Evolutionary conservation across 2,797 vertebrate species (phyloP), one percentile per base, ranked within the genome.

Genomic region (Myotis vivesi): DNA sequence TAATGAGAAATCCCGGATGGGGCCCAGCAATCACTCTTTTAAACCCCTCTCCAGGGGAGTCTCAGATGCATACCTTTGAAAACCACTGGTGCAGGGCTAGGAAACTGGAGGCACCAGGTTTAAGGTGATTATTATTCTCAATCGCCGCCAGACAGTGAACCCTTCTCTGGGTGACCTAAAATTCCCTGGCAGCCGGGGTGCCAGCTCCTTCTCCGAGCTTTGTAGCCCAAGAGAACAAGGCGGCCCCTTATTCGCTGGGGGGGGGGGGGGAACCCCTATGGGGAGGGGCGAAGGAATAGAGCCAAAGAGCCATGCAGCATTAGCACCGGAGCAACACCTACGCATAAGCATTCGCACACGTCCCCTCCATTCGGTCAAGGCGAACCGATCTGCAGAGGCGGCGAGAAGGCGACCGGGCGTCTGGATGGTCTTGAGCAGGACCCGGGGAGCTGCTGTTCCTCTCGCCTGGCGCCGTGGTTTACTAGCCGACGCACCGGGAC

Each of bases 291-390:
- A 38, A 44, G 64, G 38, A n/a, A 30, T 30, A 9, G 22, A 86
- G 82, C 71, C 2, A 71, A 76, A 93, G 59, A 87, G 55, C 41
- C 22, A 53, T 25, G 79, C 91, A 46, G 69, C 38, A 76, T 68
- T 71, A 85, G 89, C 44, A 28, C n/a, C 41, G 85, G 80, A 95
- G 94, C 41, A 82, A 97, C 96, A 98, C 98, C 98, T 97, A 98
- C 98, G 96, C 97, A 72, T n/a, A 86, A 88, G 96, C 94, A 33
- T 16, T 77, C 25, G 96, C 95, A 68, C 94, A 17, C 83, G 93
- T 75, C 57, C 75, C 93, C 53, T 85, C 38, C 23, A 73, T 64
- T 87, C 94, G 38, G 72, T 97, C 91, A 95, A 49, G 38, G 62
- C 30, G 92, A 90, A 91, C 94, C 36, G 72, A 53, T 96, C 89